Conservation (phyloP, 2,113 vertebrate genomes). For the cattle (Bos taurus) region ARS-UCD2.0 NC_037347.1:16765501-16766000, state of each 20-base stretch:
- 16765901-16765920: neutral
- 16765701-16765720: neutral
- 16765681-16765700: neutral
- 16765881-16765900: neutral
- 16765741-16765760: neutral
- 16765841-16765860: constrained; percentile 24
- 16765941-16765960: neutral
- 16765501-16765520: neutral
- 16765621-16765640: neutral
- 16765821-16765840: neutral
- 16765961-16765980: neutral
- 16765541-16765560: neutral
- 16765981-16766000: neutral
- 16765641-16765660: neutral
- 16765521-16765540: neutral
- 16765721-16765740: neutral
- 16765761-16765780: constrained; percentile 5
- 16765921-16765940: neutral
- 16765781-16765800: neutral
- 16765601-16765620: neutral
- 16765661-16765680: neutral
- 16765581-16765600: neutral
- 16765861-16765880: neutral
- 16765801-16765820: no score
- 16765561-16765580: neutral